These are phyloP conservation scores for Tauraco erythrolophus DNA, from an alignment of 2,113 vertebrate genomes.

Conservation along the genomic window DNA sequence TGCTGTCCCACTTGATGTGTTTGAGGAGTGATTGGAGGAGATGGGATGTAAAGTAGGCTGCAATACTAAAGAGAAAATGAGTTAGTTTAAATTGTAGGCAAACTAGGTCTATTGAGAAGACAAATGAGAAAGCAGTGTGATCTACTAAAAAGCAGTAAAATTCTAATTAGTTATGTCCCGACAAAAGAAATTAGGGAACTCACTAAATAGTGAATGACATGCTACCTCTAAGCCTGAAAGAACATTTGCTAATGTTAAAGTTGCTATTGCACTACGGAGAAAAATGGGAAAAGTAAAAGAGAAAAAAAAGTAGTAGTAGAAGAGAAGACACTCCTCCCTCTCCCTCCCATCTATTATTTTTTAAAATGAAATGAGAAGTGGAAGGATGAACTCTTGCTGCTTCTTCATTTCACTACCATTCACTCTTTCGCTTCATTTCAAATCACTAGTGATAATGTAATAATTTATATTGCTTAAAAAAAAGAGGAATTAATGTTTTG, in stretches of 20 bases:
- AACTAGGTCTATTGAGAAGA: background rate
- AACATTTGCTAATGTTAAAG: background rate
- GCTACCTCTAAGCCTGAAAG: background rate
- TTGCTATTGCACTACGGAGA: background rate
- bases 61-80: background rate
- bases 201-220: background rate
- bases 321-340: background rate
- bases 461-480: background rate
- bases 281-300: background rate
- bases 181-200: background rate
- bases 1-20: background rate
- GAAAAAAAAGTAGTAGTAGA: background rate
- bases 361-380: background rate
- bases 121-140: background rate
- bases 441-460: background rate
- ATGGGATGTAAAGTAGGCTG: background rate
- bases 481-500: background rate
- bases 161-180: background rate
- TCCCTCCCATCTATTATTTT: background rate
- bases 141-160: background rate
- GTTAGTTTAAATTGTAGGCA: background rate
- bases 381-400: background rate
- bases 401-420: background rate
- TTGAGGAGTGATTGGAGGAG: background rate
- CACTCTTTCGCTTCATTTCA: no score